Evolutionary conservation across 2,888 invertebrate species (phyloP).

Genomic region (Punctoribates punctum): DNA sequence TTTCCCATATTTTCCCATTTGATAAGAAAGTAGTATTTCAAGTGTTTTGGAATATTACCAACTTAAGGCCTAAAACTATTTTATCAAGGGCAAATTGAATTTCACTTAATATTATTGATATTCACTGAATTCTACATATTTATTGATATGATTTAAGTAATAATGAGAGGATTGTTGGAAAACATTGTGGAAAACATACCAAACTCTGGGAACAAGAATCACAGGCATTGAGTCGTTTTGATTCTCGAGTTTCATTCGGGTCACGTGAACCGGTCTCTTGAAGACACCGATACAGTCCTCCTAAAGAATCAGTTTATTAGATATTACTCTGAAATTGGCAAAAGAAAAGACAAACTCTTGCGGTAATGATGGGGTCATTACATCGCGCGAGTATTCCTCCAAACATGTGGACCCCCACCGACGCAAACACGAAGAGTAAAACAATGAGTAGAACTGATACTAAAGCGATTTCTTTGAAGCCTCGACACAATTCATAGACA

Average conservation of each 20-base stretch:
- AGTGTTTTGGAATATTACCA: no score
- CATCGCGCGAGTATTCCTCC: conserved; percentile 94
- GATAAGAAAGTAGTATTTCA: no score
- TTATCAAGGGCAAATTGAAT: no score
- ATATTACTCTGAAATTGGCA: not conserved
- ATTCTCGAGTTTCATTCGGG: conserved; percentile 89
- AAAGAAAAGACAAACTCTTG: conserved; percentile 46
- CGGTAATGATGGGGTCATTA: conserved; percentile 83
- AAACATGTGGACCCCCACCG: conserved; percentile 95
- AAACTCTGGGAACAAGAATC: conserved; percentile 91
- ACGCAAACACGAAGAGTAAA: conserved; percentile 98
- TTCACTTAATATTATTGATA: no score
- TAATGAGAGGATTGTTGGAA: not conserved
- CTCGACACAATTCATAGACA: conserved; percentile 94
- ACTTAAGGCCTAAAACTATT: no score
- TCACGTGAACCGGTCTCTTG: conserved; percentile 90
- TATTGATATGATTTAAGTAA: no score
- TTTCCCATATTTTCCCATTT: no score
- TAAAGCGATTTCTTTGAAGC: conserved; percentile 96
- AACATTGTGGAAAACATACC: conserved; percentile 61
- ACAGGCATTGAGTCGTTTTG: conserved; percentile 85
- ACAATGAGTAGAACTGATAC: conserved; percentile 94
- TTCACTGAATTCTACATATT: no score
- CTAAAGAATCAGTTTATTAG: conserved; percentile 54
- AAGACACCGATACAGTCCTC: conserved; percentile 93